These are phyloP conservation scores for Ormia ochracea DNA, from an alignment of 2,888 invertebrate genomes.

Conservation along the genomic window DNA sequence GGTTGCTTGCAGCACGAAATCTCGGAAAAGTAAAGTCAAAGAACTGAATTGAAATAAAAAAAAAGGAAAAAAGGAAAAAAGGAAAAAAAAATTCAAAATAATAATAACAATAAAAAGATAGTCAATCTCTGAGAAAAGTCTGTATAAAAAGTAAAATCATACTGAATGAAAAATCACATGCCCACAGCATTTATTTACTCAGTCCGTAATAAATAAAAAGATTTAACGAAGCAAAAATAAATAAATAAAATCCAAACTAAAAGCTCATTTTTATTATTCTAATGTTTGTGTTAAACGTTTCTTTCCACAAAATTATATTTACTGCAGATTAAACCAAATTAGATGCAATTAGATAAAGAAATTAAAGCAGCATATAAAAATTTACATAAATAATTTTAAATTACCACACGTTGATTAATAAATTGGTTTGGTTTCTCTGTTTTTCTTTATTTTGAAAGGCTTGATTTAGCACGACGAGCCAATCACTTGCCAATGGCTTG, in stretches of 20 bases:
- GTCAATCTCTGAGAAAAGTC: slow-evolving; percentile 44
- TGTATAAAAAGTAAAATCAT: neutral
- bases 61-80: neutral
- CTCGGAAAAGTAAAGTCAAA: neutral
- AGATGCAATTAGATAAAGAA: slow-evolving; percentile 56
- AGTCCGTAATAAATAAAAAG: slow-evolving; percentile 44
- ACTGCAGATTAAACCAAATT: slow-evolving; percentile 45
- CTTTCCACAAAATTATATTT: slow-evolving; percentile 14
- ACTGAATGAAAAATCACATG: slow-evolving; percentile 60
- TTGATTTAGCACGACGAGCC: neutral
- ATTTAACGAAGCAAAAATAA: neutral
- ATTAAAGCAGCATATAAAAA: slow-evolving; percentile 25
- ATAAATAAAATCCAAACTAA: slow-evolving; percentile 3
- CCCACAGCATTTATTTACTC: slow-evolving; percentile 53
- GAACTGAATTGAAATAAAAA: slow-evolving; percentile 6
- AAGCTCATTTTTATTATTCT: neutral
- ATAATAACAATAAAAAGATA: slow-evolving; percentile 44
- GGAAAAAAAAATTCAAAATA: too few species aligned
- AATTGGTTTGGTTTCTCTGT: slow-evolving; percentile 13
- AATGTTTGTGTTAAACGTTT: too few species aligned
- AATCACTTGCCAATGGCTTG: neutral
- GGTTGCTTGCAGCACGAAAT: slow-evolving; percentile 47
- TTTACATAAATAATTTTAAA: slow-evolving; percentile 31
- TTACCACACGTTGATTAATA: slow-evolving; percentile 21
- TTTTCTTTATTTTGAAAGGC: neutral